Percentiles rank a stretch among this genome's conserved stretches.
These are phyloP conservation scores for Perca fluviatilis DNA, from an alignment of 2,113 vertebrate species.

Conservation along the genomic window DNA sequence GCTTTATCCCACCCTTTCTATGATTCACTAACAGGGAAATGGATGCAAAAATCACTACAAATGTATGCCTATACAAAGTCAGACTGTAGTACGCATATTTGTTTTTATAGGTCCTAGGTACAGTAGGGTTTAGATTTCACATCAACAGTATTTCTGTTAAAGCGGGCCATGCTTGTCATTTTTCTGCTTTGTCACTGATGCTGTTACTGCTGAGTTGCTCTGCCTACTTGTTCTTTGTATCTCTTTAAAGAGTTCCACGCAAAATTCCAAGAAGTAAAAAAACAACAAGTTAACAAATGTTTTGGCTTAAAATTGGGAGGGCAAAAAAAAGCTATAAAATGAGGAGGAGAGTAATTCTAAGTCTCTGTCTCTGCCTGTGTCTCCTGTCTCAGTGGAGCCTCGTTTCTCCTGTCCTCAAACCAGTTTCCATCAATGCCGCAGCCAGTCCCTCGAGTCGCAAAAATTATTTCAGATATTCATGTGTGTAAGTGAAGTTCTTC, in stretches of 20 bases:
- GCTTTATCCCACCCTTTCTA: neutral
- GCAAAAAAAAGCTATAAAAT: constrained; percentile 12
- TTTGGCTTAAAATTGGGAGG: neutral
- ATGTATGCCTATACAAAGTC: neutral
- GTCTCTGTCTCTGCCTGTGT: constrained; percentile 46
- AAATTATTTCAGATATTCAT: constrained; percentile 77
- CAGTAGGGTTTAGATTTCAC: neutral
- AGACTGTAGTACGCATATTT: neutral
- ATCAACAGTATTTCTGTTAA: neutral
- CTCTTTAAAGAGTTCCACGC: constrained; percentile 1
- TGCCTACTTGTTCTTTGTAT: constrained; percentile 12
- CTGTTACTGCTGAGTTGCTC: neutral
- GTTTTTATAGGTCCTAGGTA: neutral
- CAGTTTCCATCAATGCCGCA: constrained; percentile 74
- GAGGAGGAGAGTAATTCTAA: constrained; percentile 33
- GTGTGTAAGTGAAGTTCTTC: constrained; percentile 78
- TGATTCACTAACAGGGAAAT: neutral
- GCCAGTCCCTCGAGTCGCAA: constrained; percentile 65
- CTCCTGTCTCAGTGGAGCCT: constrained; percentile 51
- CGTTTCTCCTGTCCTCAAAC: constrained; percentile 70
- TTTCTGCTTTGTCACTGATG: constrained; percentile 6
- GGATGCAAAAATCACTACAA: neutral
- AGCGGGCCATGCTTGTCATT: neutral
- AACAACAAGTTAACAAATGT: neutral
- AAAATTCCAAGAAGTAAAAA: too few relatives aligned